Evolutionary conservation across 2,113 vertebrate genomes (phyloP), one percentile per base, ranked within the genome.

Genomic region (Erpornis zantholeuca): DNA sequence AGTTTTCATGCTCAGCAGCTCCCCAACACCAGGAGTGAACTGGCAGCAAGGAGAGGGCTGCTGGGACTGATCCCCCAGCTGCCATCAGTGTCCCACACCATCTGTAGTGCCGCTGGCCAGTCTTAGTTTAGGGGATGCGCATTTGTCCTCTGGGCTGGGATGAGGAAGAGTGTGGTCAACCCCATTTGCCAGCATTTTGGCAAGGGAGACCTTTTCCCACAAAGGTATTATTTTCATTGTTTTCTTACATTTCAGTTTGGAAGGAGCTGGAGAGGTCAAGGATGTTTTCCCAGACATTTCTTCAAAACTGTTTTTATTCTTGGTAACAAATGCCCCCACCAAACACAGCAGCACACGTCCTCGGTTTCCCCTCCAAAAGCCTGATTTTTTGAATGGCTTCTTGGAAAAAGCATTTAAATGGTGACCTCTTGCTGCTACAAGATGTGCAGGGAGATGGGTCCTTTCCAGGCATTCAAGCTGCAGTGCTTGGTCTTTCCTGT

Each of bases 381-480:
- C 40, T 49, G 2, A 16, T 27, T 82, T 76, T 94, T 59, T 84
- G 38, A 92, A 70, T 5, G 12, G 31, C 3, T 1, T 27, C 82
- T 92, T 54, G 44, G 42, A 40, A 66, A 80, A 84, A 71, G 22
- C 80, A 50, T 47, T 88, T 73, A 53, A 66, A 53, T 3, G 52
- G 33, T 95, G 85, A 90, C 76, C 90, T 91, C 85, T 66, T 47
- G 50, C 73, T 86, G 78, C 88, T 63, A 44, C 33, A 57, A 72
- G 78, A 81, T 44, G 53, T 14, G 35, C 7, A 1, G 81, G 57
- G 91, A 95, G 90, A 81, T 33, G 84, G 82, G 71, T 53, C 66
- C 59, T 69, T 82, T 80, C 90, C 86, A 92, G 91, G 57, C 89
- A 77, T 82, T 77, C 63, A 42, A 54, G 90, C 63, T 45, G 38